Conservation (phyloP, 1,140 invertebrate species). For the Latrodectus geometricus region DNA sequence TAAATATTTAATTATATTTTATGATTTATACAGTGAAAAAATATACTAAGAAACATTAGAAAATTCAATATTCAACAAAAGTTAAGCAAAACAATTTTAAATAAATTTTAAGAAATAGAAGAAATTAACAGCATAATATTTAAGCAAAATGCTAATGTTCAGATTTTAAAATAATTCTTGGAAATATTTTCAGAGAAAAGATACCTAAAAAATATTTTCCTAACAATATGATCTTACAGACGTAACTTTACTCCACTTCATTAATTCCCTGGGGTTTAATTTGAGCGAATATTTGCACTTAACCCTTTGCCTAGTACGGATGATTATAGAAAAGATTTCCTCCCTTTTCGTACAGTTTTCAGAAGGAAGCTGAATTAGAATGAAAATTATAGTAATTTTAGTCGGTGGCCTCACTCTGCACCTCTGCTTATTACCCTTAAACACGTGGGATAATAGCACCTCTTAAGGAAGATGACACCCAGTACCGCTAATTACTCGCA, state of each 20-base stretch:
- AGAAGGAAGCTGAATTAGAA: constrained; percentile 26
- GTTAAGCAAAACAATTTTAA: too few species aligned
- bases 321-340: constrained; percentile 48
- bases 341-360: neutral
- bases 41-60: too few species aligned
- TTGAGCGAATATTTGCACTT: constrained; percentile 15
- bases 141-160: too few species aligned
- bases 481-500: constrained; percentile 46
- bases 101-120: too few species aligned
- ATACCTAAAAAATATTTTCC: too few species aligned
- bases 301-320: constrained; percentile 16
- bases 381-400: constrained; percentile 57
- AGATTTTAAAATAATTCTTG: too few species aligned
- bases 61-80: too few species aligned
- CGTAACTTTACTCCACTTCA: neutral
- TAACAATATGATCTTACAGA: too few species aligned
- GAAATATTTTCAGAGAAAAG: too few species aligned
- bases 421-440: constrained; percentile 45
- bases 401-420: constrained; percentile 3
- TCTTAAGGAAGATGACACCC: constrained; percentile 58
- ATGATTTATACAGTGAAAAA: too few species aligned
- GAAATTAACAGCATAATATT: too few species aligned
- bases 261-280: constrained; percentile 22
- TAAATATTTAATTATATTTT: too few species aligned
- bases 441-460: constrained; percentile 53